Conservation (phyloP, 2,888 invertebrate species). For the Andrena praecox region DNA sequence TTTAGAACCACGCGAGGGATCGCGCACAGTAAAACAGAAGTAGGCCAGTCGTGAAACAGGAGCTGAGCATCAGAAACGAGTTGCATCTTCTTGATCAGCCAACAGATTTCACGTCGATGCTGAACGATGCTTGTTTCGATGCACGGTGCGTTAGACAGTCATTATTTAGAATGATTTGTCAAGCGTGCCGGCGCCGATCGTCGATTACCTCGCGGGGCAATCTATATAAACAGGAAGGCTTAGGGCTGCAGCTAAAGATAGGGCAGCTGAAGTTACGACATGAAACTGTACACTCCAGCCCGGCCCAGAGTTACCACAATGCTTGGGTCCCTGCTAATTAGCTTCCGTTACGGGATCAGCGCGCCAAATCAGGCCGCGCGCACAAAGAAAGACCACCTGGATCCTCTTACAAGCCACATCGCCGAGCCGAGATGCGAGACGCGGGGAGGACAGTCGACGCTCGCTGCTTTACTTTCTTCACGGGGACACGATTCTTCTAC, state of each 20-base stretch:
- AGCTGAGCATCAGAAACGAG: neutral
- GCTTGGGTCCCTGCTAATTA: conserved; percentile 29
- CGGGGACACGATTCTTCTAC: conserved; percentile 25
- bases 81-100: neutral
- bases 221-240: neutral
- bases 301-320: conserved; percentile 5
- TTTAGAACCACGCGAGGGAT: neutral
- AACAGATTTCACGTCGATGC: neutral
- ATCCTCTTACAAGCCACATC: neutral
- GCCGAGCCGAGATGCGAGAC: conserved; percentile 14
- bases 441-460: neutral
- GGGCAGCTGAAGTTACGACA: neutral
- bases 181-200: too few species aligned
- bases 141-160: neutral
- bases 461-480: neutral
- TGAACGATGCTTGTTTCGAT: neutral
- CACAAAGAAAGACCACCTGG: conserved; percentile 29
- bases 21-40: neutral
- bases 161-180: too few species aligned
- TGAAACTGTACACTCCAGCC: neutral
- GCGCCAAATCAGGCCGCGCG: neutral
- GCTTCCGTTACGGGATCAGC: neutral
- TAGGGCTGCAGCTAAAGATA: neutral
- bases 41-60: neutral
- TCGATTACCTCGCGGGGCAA: neutral